A percentile compares a stretch with the other conserved stretches of the same genome.
phyloP scores from a whole-genome alignment of 2,113 vertebrate genomes.

The Tragulus kanchil region DNA sequence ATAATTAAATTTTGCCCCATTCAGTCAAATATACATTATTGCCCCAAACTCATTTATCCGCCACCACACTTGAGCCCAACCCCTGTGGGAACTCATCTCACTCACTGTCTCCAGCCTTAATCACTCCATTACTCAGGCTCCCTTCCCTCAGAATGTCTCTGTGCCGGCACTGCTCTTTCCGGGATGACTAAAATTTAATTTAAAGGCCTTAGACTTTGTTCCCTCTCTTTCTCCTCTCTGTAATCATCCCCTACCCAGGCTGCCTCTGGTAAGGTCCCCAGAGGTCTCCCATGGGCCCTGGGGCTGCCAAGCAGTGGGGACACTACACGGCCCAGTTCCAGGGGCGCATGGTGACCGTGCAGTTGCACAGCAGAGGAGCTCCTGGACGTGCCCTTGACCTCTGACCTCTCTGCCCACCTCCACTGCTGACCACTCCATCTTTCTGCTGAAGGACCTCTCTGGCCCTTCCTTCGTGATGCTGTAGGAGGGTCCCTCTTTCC shows the following conservation, averaged over 20 bases:
- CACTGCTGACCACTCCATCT: not conserved
- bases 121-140: slow-evolving; percentile 25
- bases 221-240: not conserved
- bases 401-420: not conserved
- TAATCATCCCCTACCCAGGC: not conserved
- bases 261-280: not conserved
- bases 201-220: not conserved
- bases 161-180: slow-evolving; percentile 12
- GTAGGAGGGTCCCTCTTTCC: not conserved
- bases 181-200: slow-evolving; percentile 22
- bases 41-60: slow-evolving; percentile 70
- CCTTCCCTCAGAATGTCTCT: slow-evolving; percentile 20
- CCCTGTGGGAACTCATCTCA: slow-evolving; percentile 60
- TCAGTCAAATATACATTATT: slow-evolving; percentile 66
- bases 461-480: not conserved
- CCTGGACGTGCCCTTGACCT: too few species aligned
- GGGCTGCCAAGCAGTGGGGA: not conserved
- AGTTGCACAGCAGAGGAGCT: not conserved
- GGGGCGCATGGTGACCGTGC: not conserved
- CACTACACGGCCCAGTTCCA: not conserved
- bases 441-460: not conserved
- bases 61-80: slow-evolving; percentile 68
- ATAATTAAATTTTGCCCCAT: slow-evolving; percentile 76
- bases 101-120: slow-evolving; percentile 62
- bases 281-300: not conserved